These are phyloP conservation scores for Conomelus anceps DNA, from an alignment of 2,888 invertebrate species.

Conservation along the genomic window DNA sequence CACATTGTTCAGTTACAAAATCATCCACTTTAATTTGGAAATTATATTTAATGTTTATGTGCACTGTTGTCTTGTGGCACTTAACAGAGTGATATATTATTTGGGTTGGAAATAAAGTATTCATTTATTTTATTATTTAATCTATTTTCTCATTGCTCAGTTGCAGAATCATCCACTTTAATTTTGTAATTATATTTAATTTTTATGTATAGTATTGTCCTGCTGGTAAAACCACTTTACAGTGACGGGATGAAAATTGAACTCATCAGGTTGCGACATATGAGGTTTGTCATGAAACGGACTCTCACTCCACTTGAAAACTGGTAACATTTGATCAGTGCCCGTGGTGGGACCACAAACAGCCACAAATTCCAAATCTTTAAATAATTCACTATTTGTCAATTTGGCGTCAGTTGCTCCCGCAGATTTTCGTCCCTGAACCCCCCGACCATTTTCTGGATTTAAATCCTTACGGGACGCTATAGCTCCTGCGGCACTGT, in stretches of 20 bases:
- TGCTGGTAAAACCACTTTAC: slow-evolving; percentile 46
- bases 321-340: slow-evolving; percentile 48
- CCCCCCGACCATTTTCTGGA: slow-evolving; percentile 55
- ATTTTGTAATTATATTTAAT: no score
- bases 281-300: slow-evolving; percentile 54
- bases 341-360: slow-evolving; percentile 48
- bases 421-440: slow-evolving; percentile 60
- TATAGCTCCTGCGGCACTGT: slow-evolving; percentile 64
- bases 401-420: slow-evolving; percentile 66
- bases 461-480: slow-evolving; percentile 66
- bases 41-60: no score
- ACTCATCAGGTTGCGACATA: slow-evolving; percentile 61
- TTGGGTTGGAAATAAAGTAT: no score
- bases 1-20: no score
- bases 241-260: slow-evolving; percentile 54
- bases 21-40: no score
- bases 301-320: slow-evolving; percentile 59
- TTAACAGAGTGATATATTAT: no score
- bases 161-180: no score
- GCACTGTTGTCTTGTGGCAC: no score
- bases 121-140: no score
- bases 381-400: slow-evolving; percentile 43
- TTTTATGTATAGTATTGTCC: no score
- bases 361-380: slow-evolving; percentile 49
- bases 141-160: no score